Base-by-base conservation (phyloP, 2,888 invertebrate species). In the Caenorhabditis japonica region DNA sequence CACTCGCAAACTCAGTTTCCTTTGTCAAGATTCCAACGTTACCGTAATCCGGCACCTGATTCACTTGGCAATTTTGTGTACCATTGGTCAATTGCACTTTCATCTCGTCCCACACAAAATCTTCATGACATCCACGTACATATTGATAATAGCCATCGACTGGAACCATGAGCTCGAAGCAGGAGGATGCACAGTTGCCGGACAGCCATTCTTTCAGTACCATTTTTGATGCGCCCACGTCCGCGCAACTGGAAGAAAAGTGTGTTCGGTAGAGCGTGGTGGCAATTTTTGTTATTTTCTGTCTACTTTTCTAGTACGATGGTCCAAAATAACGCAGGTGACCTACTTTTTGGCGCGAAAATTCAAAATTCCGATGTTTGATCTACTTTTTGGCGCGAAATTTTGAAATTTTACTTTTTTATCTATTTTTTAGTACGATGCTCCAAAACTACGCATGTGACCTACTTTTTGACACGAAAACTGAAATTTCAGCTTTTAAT, bases 111-210 rank as follows among this genome's bases (percentile, higher is more conserved):
- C 60, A 73, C 0, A 56, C 55, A 17, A 73, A 73, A 1, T 52
- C 12, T 2, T 47, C 66, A 41, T 73, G 73, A 34, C 73, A 73
- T 10, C 73, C 73, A 27, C 66, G 36, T 1, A 73, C 66, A 13
- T 30, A 46, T 43, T 17, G 55, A 36, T 61, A 52, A 0, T 27
- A 36, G 3, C 25, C 21, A 5, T 68, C 66, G 12, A 68, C 15
- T 1, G 73, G 73, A 17, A 73, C 5, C 13, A 68, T 21, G 3
- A 73, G 13, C 30, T 66, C 73, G 30, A 73, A 66, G 19, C 73
- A 73, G 4, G 51, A 56, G 0, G 62, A 62, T 4, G 25, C 30
- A 17, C 71, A 71, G 13, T 21, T 58, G 3, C 13, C 15, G 3
- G 39, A 33, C 7, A n/a, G 12, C 19, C 19, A 36, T 34, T 17